Conservation (phyloP, 2,113 vertebrate genomes). For the Blennius ocellaris region DNA sequence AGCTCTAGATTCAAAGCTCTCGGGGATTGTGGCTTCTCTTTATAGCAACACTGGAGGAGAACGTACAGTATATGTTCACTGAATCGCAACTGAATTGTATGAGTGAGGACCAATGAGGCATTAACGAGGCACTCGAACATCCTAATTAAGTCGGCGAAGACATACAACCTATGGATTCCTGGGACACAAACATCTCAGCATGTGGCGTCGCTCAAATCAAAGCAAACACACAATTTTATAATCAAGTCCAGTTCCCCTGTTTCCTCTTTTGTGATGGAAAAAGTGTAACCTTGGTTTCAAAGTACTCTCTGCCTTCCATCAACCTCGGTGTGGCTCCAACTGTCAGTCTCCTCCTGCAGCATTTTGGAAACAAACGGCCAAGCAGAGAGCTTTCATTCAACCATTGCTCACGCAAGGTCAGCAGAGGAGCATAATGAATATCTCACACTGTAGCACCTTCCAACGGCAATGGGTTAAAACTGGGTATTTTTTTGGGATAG, state of each 20-base stretch:
- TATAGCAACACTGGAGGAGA: conserved; percentile 67
- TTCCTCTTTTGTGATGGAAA: background rate
- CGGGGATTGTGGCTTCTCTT: conserved; percentile 65
- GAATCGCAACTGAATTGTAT: conserved; percentile 57
- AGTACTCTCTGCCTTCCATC: conserved; percentile 23
- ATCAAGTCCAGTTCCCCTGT: background rate
- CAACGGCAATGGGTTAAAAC: conserved; percentile 41
- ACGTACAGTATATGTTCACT: conserved; percentile 59
- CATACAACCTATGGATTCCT: conserved; percentile 48
- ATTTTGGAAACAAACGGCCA: conserved; percentile 48
- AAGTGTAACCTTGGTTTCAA: conserved; percentile 35
- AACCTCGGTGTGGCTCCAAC: conserved; percentile 15
- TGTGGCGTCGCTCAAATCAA: conserved; percentile 26
- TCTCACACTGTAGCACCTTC: conserved; percentile 49
- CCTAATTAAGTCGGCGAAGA: conserved; percentile 62
- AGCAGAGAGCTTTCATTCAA: conserved; percentile 26
- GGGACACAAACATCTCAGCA: conserved; percentile 55
- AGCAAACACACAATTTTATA: conserved; percentile 26
- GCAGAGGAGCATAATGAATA: conserved; percentile 38
- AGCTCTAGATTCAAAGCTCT: conserved; percentile 66
- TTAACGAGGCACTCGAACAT: conserved; percentile 52
- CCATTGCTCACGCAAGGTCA: conserved; percentile 57
- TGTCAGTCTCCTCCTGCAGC: conserved; percentile 39
- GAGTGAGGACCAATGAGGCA: conserved; percentile 66
- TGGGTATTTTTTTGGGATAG: conserved; percentile 36